Conservation (phyloP, 2,888 invertebrate species). For the Hoplodrina ambigua region DNA sequence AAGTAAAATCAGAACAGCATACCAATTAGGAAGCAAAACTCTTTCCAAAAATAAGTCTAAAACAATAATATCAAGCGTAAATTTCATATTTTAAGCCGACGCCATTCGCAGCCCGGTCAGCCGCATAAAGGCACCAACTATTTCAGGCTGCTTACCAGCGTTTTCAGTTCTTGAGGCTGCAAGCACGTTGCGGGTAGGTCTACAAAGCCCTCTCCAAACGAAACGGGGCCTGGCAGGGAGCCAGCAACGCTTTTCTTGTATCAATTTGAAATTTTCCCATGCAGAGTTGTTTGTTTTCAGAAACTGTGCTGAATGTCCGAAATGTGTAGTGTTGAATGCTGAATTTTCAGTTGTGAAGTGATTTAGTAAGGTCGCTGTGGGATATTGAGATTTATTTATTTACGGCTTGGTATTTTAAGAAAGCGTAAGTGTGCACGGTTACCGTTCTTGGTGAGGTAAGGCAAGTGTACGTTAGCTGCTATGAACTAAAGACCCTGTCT, state of each 20-base stretch:
- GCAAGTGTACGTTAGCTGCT: no score
- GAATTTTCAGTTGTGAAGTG: conserved; percentile 12
- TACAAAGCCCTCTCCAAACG: conserved; percentile 75
- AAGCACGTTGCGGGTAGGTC: conserved; percentile 63
- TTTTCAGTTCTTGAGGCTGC: conserved; percentile 71
- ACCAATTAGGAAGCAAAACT: neutral
- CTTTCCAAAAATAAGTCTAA: neutral
- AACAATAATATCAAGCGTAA: conserved; percentile 23
- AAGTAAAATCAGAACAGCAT: no score
- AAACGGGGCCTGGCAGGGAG: conserved; percentile 73
- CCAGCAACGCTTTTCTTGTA: conserved; percentile 72
- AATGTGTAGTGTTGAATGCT: conserved; percentile 41
- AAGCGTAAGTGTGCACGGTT: no score
- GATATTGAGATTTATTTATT: conserved; percentile 2
- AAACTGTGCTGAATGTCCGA: conserved; percentile 49
- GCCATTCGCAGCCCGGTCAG: conserved; percentile 58
- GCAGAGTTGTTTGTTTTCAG: conserved; percentile 61
- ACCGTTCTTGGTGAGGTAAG: no score
- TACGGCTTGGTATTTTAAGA: no score
- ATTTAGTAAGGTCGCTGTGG: conserved; percentile 13
- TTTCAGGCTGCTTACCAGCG: conserved; percentile 68
- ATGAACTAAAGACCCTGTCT: no score
- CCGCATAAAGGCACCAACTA: conserved; percentile 62
- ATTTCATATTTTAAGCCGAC: conserved; percentile 32
- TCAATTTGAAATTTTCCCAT: conserved; percentile 75